Conservation (phyloP, 30 jellyfish, hydroid and myxozoan species). For the Catostylus mosaicus region DNA sequence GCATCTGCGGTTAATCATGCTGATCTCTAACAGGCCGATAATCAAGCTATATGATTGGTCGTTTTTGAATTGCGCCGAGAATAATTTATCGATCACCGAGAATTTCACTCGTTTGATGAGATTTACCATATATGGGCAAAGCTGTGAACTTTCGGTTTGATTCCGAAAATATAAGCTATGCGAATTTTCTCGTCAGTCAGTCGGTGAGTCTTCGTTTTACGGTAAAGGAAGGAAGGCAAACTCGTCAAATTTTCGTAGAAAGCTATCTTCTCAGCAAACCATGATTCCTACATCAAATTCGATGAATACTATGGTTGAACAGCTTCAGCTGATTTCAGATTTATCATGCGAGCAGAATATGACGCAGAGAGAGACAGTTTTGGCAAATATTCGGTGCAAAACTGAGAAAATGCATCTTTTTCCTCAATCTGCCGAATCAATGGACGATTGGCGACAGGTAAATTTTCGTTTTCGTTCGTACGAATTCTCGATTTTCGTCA, state of each 20-base stretch:
- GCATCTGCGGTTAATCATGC: conserved; percentile 53
- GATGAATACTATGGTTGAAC: conserved; percentile 80
- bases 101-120: conserved; percentile 47
- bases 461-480: conserved; percentile 76
- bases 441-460: conserved; percentile 99
- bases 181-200: conserved; percentile 67
- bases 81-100: conserved; percentile 73
- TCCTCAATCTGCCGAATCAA: conserved; percentile 78
- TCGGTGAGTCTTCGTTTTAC: conserved; percentile 72
- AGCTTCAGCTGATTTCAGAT: conserved; percentile 80
- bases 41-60: conserved; percentile 56
- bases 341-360: conserved; percentile 60
- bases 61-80: conserved; percentile 52
- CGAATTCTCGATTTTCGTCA: conserved; percentile 81
- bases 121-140: conserved; percentile 73
- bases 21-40: conserved; percentile 29
- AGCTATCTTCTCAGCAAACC: conserved; percentile 11
- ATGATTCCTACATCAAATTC: conserved; percentile 83
- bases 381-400: conserved; percentile 48
- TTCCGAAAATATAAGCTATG: conserved; percentile 72
- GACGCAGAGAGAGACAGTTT: conserved; percentile 4
- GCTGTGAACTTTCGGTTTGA: conserved; percentile 61
- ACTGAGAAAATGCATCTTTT: conserved; percentile 72
- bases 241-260: conserved; percentile 58
- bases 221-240: conserved; percentile 53